phyloP scores from a whole-genome alignment of 2,888 invertebrate species.

The Onchidella celtica region DNA sequence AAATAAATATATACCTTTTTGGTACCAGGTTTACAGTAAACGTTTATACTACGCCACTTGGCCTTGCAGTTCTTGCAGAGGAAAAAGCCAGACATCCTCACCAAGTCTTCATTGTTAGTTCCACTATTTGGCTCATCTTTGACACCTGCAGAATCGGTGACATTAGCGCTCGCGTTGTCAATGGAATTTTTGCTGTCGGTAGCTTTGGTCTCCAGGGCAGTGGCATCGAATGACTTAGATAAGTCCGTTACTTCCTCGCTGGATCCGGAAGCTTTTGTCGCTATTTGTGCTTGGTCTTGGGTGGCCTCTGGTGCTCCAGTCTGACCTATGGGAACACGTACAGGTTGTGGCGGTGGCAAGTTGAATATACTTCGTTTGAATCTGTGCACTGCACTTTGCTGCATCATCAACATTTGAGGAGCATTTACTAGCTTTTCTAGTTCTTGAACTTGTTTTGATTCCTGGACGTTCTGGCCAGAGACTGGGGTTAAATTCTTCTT shows the following conservation, averaged over 20 bases:
- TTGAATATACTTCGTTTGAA: background rate
- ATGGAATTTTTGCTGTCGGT: background rate
- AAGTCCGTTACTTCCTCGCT: too few relatives aligned
- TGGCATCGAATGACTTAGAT: too few relatives aligned
- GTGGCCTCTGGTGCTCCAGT: too few relatives aligned
- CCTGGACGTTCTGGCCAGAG: too few relatives aligned
- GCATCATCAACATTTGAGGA: background rate
- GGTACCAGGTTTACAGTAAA: background rate
- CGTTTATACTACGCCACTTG: background rate
- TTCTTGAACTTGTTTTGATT: too few relatives aligned
- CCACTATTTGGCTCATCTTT: background rate
- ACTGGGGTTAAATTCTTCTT: too few relatives aligned
- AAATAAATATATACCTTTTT: background rate
- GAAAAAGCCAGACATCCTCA: background rate
- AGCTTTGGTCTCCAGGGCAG: too few relatives aligned
- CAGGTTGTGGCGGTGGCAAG: background rate
- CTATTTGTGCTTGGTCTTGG: too few relatives aligned
- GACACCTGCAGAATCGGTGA: background rate
- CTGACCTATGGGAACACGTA: too few relatives aligned
- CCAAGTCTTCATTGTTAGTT: background rate
- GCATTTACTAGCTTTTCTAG: too few relatives aligned
- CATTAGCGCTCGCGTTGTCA: background rate
- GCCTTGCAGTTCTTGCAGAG: background rate
- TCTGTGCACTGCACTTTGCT: conserved; percentile 4
- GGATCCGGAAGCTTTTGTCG: too few relatives aligned